phyloP scores from a whole-genome alignment of 1,140 invertebrate species.

The Solenopsis invicta region DNA sequence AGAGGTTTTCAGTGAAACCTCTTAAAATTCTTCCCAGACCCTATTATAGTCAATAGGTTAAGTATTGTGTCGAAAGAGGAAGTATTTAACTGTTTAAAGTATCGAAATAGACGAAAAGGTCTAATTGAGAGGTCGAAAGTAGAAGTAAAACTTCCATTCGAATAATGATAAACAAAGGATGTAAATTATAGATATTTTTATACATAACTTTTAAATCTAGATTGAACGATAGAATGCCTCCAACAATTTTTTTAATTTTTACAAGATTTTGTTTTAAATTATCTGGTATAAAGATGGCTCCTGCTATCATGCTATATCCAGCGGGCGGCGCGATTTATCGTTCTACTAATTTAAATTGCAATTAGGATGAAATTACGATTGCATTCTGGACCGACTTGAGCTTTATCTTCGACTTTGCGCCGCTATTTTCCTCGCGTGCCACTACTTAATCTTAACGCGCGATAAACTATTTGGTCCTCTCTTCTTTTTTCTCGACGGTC shows the following conservation, averaged over 20 bases:
- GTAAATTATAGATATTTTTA: neutral
- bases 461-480: conserved; percentile 32
- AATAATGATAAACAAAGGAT: neutral
- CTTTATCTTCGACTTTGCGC: conserved; percentile 54
- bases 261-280: neutral
- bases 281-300: neutral
- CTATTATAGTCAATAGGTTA: too few species aligned
- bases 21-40: too few species aligned
- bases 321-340: conserved; percentile 5
- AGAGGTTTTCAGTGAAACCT: too few species aligned
- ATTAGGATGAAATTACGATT: conserved; percentile 41
- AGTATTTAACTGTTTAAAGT: too few species aligned
- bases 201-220: neutral
- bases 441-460: conserved; percentile 53
- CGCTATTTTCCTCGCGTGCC: conserved; percentile 42
- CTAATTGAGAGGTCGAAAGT: too few species aligned
- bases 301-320: neutral
- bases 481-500: neutral
- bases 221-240: neutral
- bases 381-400: conserved; percentile 25
- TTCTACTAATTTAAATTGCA: conserved; percentile 44
- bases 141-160: too few species aligned
- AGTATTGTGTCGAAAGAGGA: too few species aligned
- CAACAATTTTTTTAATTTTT: neutral
- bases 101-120: too few species aligned